Evolutionary conservation across 2,113 vertebrate species (phyloP).

Genomic region (Columba janthina): DNA sequence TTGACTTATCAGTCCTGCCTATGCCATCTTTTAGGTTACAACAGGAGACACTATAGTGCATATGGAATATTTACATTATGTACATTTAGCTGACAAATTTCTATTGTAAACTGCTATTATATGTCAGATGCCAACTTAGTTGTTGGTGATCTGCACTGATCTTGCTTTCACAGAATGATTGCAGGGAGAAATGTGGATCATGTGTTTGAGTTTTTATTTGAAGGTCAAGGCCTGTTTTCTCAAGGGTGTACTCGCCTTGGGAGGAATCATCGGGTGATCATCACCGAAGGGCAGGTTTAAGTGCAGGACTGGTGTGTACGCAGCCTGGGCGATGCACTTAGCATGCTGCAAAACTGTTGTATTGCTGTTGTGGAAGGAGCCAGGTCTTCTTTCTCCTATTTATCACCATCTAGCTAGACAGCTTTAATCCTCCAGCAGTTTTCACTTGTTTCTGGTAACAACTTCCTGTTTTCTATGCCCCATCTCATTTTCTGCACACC

Average conservation of each 20-base stretch:
- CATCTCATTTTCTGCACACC: neutral
- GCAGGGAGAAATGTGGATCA: neutral
- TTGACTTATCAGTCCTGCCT: neutral
- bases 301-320: neutral
- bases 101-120: neutral
- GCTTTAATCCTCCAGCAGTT: neutral
- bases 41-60: neutral
- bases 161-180: neutral
- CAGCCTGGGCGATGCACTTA: neutral
- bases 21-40: neutral
- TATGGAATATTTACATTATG: neutral
- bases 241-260: neutral
- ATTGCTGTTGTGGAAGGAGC: neutral
- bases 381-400: neutral
- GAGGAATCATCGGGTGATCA: neutral
- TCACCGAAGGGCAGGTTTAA: neutral
- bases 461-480: neutral
- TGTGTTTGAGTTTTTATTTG: neutral
- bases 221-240: neutral
- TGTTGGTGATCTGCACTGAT: neutral
- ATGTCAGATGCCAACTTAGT: neutral
- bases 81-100: neutral
- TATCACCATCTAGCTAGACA: neutral
- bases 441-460: neutral
- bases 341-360: neutral